Base-by-base conservation (phyloP, 2,797 vertebrate species). In the Rhinella marina region DNA sequence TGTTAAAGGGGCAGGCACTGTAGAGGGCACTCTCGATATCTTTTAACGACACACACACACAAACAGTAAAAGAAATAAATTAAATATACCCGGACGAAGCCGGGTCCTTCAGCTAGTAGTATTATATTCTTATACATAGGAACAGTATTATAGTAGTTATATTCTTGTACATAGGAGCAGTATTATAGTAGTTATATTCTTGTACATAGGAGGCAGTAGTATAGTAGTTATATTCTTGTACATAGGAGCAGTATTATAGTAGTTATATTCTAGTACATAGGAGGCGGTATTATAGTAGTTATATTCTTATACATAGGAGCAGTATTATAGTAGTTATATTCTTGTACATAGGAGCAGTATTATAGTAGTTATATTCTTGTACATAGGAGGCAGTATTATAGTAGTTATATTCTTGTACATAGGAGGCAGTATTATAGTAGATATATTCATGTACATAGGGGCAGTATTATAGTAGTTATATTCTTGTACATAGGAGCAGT, bases 61-160 rank as follows among this genome's bases (percentile, higher is more conserved):
- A n/a, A n/a, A n/a, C n/a, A n/a, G n/a, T n/a, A n/a, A n/a, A n/a
- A n/a, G n/a, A n/a, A n/a, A n/a, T n/a, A n/a, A n/a, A n/a, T n/a
- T n/a, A n/a, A n/a, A n/a, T n/a, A n/a, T n/a, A n/a, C n/a, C n/a
- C n/a, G n/a, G n/a, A n/a, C n/a, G n/a, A n/a, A n/a, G n/a, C n/a
- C n/a, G n/a, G n/a, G n/a, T n/a, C n/a, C n/a, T n/a, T n/a, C n/a
- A n/a, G n/a, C n/a, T 66, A 25, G 64, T 27, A 66, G n/a, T 66
- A n/a, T n/a, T 66, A 66, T 66, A 66, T 66, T 66, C 64, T 66
- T 66, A n/a, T 66, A 66, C 19, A 66, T 66, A 66, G 64, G 64
- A 14, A n/a, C n/a, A 66, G 64, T 66, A 66, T 66, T 66, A 66
- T 66, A 66, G 64, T 62, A 62, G 61, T 23, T 62, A 23, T 62